Evolutionary conservation across 1,140 invertebrate species (phyloP).

Genomic region (Glossosoma conforme): DNA sequence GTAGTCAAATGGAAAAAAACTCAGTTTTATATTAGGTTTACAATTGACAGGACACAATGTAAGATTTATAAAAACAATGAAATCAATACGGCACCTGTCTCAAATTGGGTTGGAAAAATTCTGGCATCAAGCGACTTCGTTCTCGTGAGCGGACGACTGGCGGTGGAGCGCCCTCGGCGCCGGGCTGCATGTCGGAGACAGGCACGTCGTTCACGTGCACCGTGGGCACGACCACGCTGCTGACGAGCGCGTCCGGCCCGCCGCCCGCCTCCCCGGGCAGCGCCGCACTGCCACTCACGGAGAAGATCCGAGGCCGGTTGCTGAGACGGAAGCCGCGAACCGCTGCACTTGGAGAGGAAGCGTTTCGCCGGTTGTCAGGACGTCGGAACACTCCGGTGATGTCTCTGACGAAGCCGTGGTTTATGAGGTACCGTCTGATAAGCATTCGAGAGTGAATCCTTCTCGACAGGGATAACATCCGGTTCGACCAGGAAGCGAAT

Average conservation of each 20-base stretch:
- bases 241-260: conserved; percentile 38
- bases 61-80: too few relatives aligned
- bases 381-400: conserved; percentile 8
- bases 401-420: conserved; percentile 16
- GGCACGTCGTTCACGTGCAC: conserved; percentile 58
- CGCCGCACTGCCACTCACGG: too few relatives aligned
- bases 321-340: not conserved
- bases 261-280: conserved; percentile 7
- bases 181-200: conserved; percentile 41
- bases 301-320: not conserved
- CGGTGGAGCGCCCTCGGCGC: conserved; percentile 32
- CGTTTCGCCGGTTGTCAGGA: conserved; percentile 6
- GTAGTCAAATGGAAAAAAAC: too few relatives aligned
- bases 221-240: conserved; percentile 46
- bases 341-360: conserved; percentile 1
- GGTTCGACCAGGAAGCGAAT: not conserved
- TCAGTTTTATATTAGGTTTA: too few relatives aligned
- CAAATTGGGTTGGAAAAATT: not conserved
- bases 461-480: too few relatives aligned
- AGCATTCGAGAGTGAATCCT: conserved; percentile 13
- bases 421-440: conserved; percentile 16
- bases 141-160: too few relatives aligned
- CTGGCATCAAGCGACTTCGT: too few relatives aligned
- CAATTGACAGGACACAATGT: too few relatives aligned
- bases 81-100: not conserved